These are phyloP conservation scores for Mugil cephalus DNA, from an alignment of 2,113 vertebrate species.

Conservation along the genomic window DNA sequence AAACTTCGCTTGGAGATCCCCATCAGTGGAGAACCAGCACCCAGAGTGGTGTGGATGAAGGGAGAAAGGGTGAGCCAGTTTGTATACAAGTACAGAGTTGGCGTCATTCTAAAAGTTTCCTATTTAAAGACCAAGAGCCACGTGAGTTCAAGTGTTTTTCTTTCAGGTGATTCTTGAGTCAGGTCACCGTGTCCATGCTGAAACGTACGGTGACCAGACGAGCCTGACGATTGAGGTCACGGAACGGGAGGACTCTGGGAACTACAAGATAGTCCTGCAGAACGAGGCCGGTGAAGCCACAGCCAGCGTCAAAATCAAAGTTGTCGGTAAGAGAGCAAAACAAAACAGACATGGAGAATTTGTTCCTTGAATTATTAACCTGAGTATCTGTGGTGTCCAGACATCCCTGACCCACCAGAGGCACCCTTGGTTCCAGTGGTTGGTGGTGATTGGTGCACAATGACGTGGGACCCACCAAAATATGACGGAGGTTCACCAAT, in stretches of 20 bases:
- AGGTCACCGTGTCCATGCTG: slow-evolving; percentile 89
- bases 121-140: background rate
- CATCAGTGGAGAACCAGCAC: slow-evolving; percentile 92
- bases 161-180: slow-evolving; percentile 91
- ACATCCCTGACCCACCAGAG: slow-evolving; percentile 94
- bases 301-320: slow-evolving; percentile 93
- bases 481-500: slow-evolving; percentile 95
- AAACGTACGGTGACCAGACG: slow-evolving; percentile 92
- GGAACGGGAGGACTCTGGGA: slow-evolving; percentile 92
- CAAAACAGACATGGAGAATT: background rate
- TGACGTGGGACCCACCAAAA: slow-evolving; percentile 94
- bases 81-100: background rate
- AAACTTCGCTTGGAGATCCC: slow-evolving; percentile 97
- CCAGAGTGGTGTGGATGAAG: slow-evolving; percentile 94
- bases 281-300: slow-evolving; percentile 96
- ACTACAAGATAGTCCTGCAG: slow-evolving; percentile 94
- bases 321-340: slow-evolving; percentile 90
- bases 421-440: slow-evolving; percentile 90
- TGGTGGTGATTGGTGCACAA: slow-evolving; percentile 97
- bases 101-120: background rate
- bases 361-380: background rate
- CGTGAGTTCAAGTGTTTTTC: background rate
- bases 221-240: slow-evolving; percentile 93
- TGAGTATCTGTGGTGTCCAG: slow-evolving; percentile 70
- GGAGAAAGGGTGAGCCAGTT: slow-evolving; percentile 90